Conservation (phyloP, 2,888 invertebrate genomes). For the Andrena hattorfiana region DNA sequence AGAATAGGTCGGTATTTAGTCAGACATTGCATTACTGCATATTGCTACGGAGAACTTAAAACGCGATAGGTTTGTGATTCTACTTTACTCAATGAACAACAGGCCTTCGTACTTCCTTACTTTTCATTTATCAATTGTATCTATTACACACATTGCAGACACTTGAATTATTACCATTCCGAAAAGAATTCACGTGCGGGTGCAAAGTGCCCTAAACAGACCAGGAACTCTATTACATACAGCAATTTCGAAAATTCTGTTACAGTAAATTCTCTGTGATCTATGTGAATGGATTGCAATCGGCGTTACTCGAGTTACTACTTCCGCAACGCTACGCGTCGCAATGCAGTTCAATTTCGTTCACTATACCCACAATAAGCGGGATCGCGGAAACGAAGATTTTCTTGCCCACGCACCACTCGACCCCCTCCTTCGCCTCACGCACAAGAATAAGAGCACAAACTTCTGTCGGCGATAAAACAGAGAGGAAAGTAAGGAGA, state of each 20-base stretch:
- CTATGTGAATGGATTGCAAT: neutral
- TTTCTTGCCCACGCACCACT: neutral
- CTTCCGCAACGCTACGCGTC: conserved; percentile 18
- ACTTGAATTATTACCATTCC: too few species aligned
- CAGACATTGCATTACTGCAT: conserved; percentile 7
- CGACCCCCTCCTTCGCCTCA: neutral
- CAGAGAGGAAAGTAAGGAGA: neutral
- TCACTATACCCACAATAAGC: neutral
- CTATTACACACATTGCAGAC: neutral
- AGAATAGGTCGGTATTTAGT: conserved; percentile 4
- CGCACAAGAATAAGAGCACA: neutral
- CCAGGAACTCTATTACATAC: neutral
- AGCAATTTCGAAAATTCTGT: neutral
- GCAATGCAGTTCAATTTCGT: conserved; percentile 53
- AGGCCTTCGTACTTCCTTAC: neutral
- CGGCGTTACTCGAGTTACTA: neutral
- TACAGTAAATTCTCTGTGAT: neutral
- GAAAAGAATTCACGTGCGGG: too few species aligned
- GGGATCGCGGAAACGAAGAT: neutral
- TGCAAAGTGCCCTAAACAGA: too few species aligned
- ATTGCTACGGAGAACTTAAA: neutral
- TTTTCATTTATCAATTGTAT: conserved; percentile 38
- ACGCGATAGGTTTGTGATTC: conserved; percentile 10
- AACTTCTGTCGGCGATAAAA: conserved; percentile 9
- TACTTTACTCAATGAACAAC: conserved; percentile 10